Percentiles rank a stretch among this genome's conserved stretches.
phyloP scores from a whole-genome alignment of 2,888 invertebrate genomes.

The Yponomeuta plumbellus region DNA sequence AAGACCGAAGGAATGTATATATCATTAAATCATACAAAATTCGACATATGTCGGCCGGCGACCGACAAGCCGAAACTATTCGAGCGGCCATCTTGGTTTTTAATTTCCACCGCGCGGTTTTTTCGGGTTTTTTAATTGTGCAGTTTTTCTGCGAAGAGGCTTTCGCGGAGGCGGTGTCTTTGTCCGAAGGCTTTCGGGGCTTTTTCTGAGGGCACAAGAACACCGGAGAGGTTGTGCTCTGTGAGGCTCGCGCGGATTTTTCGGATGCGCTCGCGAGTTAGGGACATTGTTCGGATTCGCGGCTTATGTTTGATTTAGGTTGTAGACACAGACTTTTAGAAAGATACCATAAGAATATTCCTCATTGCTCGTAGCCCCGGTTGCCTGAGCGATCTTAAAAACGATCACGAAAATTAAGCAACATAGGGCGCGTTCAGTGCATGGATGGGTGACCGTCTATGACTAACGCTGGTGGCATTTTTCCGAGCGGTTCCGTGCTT shows the following conservation, averaged over 20 bases:
- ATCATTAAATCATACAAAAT: conserved; percentile 36
- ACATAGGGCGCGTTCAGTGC: too few species aligned
- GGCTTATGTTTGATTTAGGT: too few species aligned
- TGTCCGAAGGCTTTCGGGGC: background rate
- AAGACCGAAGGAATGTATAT: conserved; percentile 27
- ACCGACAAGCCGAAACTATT: background rate
- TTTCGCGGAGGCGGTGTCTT: conserved; percentile 17
- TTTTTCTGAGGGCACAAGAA: background rate
- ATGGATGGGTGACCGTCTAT: too few species aligned
- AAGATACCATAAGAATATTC: too few species aligned
- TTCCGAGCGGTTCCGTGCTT: too few species aligned
- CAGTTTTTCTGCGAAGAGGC: conserved; percentile 11
- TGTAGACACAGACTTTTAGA: too few species aligned
- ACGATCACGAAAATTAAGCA: too few species aligned
- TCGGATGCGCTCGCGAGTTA: background rate
- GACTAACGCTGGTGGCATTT: too few species aligned
- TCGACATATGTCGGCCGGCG: conserved; percentile 11
- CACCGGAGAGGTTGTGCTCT: background rate
- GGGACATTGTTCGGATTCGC: background rate
- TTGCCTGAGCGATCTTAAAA: too few species aligned
- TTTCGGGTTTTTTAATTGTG: conserved; percentile 19
- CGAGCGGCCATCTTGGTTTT: conserved; percentile 11
- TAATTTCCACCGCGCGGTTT: conserved; percentile 11
- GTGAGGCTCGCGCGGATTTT: background rate
- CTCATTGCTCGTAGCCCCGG: too few species aligned